Conservation (phyloP, 2,888 invertebrate species). For the Drosophila emarginata region DNA sequence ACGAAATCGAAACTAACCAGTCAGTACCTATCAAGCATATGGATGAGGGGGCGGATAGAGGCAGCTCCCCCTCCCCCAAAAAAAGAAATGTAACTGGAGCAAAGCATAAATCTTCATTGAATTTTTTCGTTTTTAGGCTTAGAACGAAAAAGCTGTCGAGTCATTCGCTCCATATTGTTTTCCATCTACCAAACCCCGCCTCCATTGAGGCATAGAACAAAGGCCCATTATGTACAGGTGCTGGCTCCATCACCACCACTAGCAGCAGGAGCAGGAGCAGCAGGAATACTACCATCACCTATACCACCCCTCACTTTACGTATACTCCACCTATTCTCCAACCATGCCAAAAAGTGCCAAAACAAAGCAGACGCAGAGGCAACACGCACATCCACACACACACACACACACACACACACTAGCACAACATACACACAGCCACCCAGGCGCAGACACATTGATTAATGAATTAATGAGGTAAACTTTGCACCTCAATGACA, state of each 20-base stretch:
- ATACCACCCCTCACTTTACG: no score
- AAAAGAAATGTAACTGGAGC: constrained; percentile 58
- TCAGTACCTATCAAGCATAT: constrained; percentile 4
- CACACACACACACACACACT: constrained; percentile 26
- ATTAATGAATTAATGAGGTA: constrained; percentile 76
- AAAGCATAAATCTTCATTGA: constrained; percentile 74
- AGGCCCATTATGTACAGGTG: constrained; percentile 77
- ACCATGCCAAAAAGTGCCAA: constrained; percentile 65
- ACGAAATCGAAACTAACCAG: constrained; percentile 64
- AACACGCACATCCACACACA: constrained; percentile 37
- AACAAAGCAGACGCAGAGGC: constrained; percentile 70
- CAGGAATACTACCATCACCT: not conserved
- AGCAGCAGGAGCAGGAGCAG: no score
- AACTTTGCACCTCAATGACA: constrained; percentile 77
- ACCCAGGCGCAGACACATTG: constrained; percentile 69
- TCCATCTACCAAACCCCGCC: constrained; percentile 38
- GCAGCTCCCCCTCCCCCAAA: no score
- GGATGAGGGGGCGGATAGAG: constrained; percentile 4
- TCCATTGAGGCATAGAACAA: constrained; percentile 69
- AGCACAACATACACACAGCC: constrained; percentile 19
- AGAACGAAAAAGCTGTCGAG: constrained; percentile 56
- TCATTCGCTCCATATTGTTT: constrained; percentile 40
- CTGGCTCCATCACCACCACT: constrained; percentile 49
- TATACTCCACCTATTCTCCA: not conserved
- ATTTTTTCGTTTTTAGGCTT: constrained; percentile 31